A percentile compares a stretch with the other conserved stretches of the same genome.
Evolutionary conservation across 2,113 vertebrate genomes (phyloP).

Genomic region (Sebastes schlegelii): DNA sequence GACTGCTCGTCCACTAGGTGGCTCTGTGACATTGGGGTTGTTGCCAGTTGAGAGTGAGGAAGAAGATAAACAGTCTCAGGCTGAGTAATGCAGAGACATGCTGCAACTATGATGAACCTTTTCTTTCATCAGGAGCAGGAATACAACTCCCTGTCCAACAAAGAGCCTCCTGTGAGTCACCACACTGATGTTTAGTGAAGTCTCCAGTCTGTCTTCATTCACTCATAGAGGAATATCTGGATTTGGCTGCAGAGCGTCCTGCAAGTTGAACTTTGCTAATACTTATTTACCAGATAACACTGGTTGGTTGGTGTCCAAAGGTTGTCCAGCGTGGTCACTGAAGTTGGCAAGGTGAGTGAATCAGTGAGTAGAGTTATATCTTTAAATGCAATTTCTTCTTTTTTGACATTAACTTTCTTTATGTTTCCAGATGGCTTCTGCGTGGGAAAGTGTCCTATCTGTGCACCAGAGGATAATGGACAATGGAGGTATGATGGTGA

Average conservation of each 20-base stretch:
- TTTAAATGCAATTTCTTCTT: neutral
- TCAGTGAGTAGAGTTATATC: neutral
- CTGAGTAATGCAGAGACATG: no score
- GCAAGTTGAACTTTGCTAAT: neutral
- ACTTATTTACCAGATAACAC: neutral
- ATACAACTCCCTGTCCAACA: no score
- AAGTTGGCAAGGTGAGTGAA: neutral
- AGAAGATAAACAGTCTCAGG: no score
- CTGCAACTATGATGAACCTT: no score
- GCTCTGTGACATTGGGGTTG: no score
- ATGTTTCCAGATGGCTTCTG: slow-evolving; percentile 71
- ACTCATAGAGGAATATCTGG: neutral
- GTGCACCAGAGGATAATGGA: slow-evolving; percentile 76
- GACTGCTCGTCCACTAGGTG: no score
- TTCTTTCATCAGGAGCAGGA: no score
- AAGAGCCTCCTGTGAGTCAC: no score
- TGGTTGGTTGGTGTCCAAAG: slow-evolving; percentile 13
- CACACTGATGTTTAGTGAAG: no score
- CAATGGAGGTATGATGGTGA: slow-evolving; percentile 77
- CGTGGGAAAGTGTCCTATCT: slow-evolving; percentile 72
- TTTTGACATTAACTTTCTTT: neutral
- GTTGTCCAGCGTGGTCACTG: neutral
- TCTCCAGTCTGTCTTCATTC: neutral
- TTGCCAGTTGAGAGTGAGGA: no score
- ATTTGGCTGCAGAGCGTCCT: neutral